phyloP scores from a whole-genome alignment of 2,113 vertebrate genomes.

The Malurus alboscapulatus region DNA sequence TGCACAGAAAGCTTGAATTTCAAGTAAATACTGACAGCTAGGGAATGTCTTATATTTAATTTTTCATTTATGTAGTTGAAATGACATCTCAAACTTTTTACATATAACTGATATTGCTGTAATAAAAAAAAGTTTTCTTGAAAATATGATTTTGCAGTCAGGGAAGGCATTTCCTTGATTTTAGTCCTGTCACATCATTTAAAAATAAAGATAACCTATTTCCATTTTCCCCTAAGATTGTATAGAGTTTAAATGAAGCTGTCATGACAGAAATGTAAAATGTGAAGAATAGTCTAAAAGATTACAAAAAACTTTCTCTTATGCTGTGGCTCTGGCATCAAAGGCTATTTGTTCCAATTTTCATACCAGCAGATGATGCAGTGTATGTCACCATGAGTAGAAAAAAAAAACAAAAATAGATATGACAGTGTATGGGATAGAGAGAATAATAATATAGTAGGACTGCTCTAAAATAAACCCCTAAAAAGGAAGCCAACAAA shows the following conservation, averaged over 20 bases:
- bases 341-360: conserved; percentile 64
- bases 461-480: background rate
- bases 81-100: conserved; percentile 16
- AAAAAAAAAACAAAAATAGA: background rate
- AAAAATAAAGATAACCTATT: conserved; percentile 59
- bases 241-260: conserved; percentile 55
- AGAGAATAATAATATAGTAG: background rate
- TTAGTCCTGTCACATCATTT: conserved; percentile 56
- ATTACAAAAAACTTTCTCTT: conserved; percentile 50
- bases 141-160: conserved; percentile 44
- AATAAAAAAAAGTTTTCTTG: conserved; percentile 25
- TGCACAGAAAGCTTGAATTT: background rate
- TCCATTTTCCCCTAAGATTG: conserved; percentile 48
- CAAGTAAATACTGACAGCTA: conserved; percentile 21
- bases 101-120: background rate
- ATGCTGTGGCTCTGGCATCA: conserved; percentile 10
- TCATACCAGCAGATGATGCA: conserved; percentile 10
- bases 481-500: background rate
- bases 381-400: background rate
- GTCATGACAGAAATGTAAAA: conserved; percentile 62
- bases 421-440: background rate
- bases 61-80: conserved; percentile 49
- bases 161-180: conserved; percentile 37
- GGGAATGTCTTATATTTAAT: background rate
- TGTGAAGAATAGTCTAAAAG: conserved; percentile 51